Conservation (phyloP, 2,113 vertebrate species). For the Catharus bicknelli region DNA sequence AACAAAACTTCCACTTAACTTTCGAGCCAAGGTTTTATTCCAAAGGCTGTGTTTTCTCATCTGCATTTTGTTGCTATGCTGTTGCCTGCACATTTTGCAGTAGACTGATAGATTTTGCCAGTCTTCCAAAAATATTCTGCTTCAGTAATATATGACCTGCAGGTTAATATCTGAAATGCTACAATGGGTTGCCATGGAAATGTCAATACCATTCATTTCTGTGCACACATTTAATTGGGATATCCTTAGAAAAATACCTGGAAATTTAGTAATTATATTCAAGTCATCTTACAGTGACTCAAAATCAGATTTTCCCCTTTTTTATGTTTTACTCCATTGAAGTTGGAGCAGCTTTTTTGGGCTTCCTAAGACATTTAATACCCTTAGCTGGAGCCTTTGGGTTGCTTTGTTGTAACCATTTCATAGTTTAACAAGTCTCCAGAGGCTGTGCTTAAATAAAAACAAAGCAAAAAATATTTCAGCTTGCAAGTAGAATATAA, state of each 20-base stretch:
- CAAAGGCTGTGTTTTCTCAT: background rate
- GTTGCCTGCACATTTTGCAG: background rate
- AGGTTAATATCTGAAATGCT: constrained; percentile 41
- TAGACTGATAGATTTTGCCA: constrained; percentile 3
- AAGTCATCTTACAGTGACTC: background rate
- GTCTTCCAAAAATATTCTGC: constrained; percentile 30
- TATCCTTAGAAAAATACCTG: constrained; percentile 49
- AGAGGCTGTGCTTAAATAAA: constrained; percentile 11
- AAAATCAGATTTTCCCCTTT: constrained; percentile 1
- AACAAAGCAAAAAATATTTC: constrained; percentile 30
- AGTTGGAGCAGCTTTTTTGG: background rate
- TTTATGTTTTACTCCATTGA: background rate
- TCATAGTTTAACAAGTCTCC: constrained; percentile 47
- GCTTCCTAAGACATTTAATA: background rate
- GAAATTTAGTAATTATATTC: constrained; percentile 31
- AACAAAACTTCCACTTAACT: background rate
- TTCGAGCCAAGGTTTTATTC: background rate
- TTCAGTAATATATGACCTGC: constrained; percentile 39
- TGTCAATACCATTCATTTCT: constrained; percentile 42
- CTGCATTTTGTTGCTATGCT: background rate
- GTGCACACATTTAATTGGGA: constrained; percentile 10
- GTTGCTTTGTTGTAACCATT: constrained; percentile 9
- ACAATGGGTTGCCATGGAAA: constrained; percentile 64
- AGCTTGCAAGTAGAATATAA: background rate
- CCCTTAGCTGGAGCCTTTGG: background rate